Evolutionary conservation across 2,888 invertebrate species (phyloP), one percentile per base, ranked within the genome.

Genomic region (Physocephala rufipes): DNA sequence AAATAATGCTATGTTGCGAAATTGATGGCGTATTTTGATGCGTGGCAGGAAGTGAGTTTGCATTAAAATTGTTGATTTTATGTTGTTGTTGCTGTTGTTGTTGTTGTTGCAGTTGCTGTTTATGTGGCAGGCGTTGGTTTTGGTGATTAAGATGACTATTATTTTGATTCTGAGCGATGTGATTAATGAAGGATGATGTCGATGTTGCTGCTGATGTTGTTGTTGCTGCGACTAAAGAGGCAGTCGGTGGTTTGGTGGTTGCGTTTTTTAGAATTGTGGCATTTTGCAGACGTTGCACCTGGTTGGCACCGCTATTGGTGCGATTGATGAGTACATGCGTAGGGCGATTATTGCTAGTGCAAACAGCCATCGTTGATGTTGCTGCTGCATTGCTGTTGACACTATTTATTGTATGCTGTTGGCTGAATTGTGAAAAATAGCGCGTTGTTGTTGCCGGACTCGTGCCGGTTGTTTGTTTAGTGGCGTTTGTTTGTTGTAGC

Each of bases 371-470:
- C 69, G 74, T 72, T 67, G 74, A 12, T 65, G 63, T 65, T 61
- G 72, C 71, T 62, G 62, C 72, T 51, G 45, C 43, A 67, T 69
- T 70, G 70, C 45, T 65, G 78, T 67, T 66, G 76, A 76, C 51
- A 76, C 63, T 24, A 78, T 74, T 66, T 78, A 78, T 43, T 73
- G 67, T 28, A 69, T 72, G 69, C 49, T 66, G 75, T 28, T 76
- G 71, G 67, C 80, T 74, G 62, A 82, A 82, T 74, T 82, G 82
- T 43, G 82, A 81, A 70, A 82, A 82, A 45, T 82, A 80, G 16
- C 82, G 80, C 43, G 81, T 80, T 13, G 79, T 75, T 15, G 67
- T 59, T n/a, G 74, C 71, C n/a, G n/a, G n/a, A 12, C 73, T 72
- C 66, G 71, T 73, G 53, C 28, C 67, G 2, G 68, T 45, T 16